Evolutionary conservation across 2,113 vertebrate genomes (phyloP), one percentile per base, ranked within the genome.

Genomic region (Campylomormyrus numenius): DNA sequence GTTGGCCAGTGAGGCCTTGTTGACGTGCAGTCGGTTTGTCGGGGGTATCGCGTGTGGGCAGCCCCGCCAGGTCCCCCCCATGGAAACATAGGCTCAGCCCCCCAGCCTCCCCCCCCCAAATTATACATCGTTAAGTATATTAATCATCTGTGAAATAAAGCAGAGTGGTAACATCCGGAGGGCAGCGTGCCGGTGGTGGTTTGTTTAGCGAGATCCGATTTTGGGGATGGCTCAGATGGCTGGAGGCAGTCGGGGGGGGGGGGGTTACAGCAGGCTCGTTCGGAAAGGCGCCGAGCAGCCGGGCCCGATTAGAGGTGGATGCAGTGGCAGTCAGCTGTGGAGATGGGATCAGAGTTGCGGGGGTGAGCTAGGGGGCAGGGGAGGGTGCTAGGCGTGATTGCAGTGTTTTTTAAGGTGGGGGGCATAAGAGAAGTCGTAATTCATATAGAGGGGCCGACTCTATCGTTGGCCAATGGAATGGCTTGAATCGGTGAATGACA

Each of bases 101-200:
- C 70, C 42, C 89, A 45, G 45, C 88, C 83, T 85, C 66, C 88
- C 88, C 66, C 42, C 89, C 89, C 88, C 74, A 89, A 95, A 94
- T 93, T 93, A 92, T 84, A 74, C 80, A 90, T 93, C 92, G 95
- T 95, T 95, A 95, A 94, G 92, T 93, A 90, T 90, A 94, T 95
- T 96, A 95, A 95, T 96, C 94, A 95, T 92, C 95, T 96, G 94
- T 96, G 94, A 95, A 96, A 96, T 95, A 89, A 92, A 92, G 94
- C 92, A 92, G 89, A 93, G 88, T 53, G 87, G 45, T 15, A 66
- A 66, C 90, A 66, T 91, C 90, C 80, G 80, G 87, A 90, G 56
- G 88, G 88, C 50, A 89, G 91, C 31, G 62, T 88, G 66, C 74
- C 70, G 52, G 87, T 58, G 46, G 66, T 90, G 86, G 90, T 91